Conservation (phyloP, 2,113 vertebrate species). For the Malurus melanocephalus region DNA sequence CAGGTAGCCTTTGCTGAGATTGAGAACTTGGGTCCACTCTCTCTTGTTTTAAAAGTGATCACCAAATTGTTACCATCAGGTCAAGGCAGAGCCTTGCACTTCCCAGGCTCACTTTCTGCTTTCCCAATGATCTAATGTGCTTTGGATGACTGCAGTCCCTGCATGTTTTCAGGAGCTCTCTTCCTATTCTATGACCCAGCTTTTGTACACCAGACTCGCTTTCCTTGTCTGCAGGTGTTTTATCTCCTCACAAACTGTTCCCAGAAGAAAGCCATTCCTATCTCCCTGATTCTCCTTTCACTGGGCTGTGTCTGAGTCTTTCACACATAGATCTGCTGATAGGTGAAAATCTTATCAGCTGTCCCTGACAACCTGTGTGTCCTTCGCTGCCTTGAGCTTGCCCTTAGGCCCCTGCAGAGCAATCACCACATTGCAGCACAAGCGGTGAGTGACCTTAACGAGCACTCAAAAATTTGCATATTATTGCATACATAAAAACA, state of each 20-base stretch:
- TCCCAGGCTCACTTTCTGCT: background rate
- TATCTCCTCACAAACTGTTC: background rate
- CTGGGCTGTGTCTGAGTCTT: rapidly evolving
- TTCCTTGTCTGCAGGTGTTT: background rate
- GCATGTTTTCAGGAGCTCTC: background rate
- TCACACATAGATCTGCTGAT: background rate
- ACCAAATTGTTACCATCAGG: background rate
- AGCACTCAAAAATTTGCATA: background rate
- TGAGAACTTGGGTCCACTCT: background rate
- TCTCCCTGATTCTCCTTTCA: background rate
- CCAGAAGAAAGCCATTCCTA: background rate
- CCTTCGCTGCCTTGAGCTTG: background rate
- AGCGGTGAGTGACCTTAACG: background rate
- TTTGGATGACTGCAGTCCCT: background rate
- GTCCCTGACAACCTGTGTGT: background rate
- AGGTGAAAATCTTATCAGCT: background rate
- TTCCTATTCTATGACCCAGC: background rate
- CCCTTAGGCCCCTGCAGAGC: background rate
- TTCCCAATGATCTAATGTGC: background rate
- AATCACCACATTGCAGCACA: background rate
- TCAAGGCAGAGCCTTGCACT: background rate
- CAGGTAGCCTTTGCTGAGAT: background rate
- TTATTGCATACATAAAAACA: background rate
- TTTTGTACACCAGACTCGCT: rapidly evolving
- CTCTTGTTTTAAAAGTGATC: background rate